Conservation (phyloP, 2,888 invertebrate species). For the Eupithecia tripunctaria region DNA sequence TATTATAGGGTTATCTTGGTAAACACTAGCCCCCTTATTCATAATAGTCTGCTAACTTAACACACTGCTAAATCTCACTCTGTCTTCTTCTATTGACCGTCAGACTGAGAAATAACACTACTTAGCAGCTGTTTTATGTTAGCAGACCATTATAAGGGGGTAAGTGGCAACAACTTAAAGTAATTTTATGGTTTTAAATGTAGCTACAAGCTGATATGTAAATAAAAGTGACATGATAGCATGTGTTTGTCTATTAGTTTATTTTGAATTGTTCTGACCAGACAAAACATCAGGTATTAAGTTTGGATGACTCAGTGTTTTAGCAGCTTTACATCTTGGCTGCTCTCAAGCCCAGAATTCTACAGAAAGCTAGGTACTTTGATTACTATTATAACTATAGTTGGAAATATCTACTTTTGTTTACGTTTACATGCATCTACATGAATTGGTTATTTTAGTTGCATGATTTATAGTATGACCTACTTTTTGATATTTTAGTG, state of each 20-base stretch:
- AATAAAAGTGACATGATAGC: neutral
- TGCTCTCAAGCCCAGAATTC: neutral
- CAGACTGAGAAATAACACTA: no score
- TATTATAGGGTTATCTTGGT: constrained; percentile 1
- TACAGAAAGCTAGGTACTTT: neutral
- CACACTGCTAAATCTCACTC: no score
- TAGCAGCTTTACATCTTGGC: neutral
- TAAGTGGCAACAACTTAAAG: neutral
- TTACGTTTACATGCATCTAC: neutral
- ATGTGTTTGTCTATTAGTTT: neutral
- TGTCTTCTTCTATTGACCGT: no score
- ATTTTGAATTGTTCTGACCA: neutral
- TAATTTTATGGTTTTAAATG: neutral
- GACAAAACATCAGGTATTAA: neutral
- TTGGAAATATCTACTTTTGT: neutral
- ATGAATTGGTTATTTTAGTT: neutral
- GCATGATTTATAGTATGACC: neutral
- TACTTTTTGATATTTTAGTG: neutral
- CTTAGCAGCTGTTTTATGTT: no score
- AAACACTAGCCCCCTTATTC: no score
- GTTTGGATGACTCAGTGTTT: neutral
- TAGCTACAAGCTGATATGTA: neutral
- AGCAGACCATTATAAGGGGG: no score
- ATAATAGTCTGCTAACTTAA: no score
- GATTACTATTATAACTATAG: neutral